phyloP scores from a whole-genome alignment of 1,140 invertebrate species.

The Drosophila kurseongensis region DNA sequence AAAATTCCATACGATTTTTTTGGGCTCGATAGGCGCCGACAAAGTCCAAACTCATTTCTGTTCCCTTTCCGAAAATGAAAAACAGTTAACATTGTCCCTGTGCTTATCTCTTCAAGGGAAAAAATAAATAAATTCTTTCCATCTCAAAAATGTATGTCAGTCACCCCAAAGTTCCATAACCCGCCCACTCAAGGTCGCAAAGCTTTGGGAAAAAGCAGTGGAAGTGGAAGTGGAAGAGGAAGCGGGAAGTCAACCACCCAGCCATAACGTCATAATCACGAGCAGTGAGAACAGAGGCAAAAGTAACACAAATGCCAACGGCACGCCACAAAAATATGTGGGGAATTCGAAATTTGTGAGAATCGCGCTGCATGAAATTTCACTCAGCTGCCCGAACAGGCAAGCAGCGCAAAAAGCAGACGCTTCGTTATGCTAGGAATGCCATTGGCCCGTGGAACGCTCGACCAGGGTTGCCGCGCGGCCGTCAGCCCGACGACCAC shows the following conservation, averaged over 20 bases:
- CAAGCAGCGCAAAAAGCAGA: slow-evolving; percentile 70
- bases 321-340: slow-evolving; percentile 70
- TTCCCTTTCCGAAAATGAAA: too few relatives aligned
- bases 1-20: too few relatives aligned
- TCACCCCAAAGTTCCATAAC: background rate
- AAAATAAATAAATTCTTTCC: too few relatives aligned
- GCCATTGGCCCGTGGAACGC: slow-evolving; percentile 56
- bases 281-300: slow-evolving; percentile 28
- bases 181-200: slow-evolving; percentile 1
- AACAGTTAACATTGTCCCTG: too few relatives aligned
- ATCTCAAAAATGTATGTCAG: too few relatives aligned
- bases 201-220: background rate
- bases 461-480: slow-evolving; percentile 28
- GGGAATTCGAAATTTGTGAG: slow-evolving; percentile 83
- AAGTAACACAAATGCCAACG: slow-evolving; percentile 39
- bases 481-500: slow-evolving; percentile 9
- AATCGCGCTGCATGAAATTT: slow-evolving; percentile 83
- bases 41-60: too few relatives aligned
- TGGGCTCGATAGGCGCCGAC: too few relatives aligned
- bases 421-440: slow-evolving; percentile 75
- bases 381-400: slow-evolving; percentile 78
- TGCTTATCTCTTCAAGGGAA: too few relatives aligned
- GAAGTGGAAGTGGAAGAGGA: background rate
- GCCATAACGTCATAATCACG: slow-evolving; percentile 15
- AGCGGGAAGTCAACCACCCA: slow-evolving; percentile 5